Percentiles rank a stretch among this genome's conserved stretches.
Evolutionary conservation across 2,797 vertebrate genomes (phyloP).

Genomic region (Premnoplex brunnescens): DNA sequence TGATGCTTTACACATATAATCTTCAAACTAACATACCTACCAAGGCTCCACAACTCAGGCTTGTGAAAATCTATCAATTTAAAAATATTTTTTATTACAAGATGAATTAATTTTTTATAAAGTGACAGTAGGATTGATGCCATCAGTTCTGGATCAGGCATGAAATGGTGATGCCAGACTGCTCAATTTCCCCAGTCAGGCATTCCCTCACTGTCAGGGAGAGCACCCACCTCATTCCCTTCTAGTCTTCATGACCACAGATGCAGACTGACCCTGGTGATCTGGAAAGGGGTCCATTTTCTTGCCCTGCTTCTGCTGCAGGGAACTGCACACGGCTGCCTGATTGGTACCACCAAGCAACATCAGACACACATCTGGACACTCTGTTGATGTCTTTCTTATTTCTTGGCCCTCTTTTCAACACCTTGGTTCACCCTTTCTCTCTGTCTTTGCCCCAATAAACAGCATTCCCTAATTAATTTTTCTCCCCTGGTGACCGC

Average conservation of each 20-base stretch:
- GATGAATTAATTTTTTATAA: not conserved
- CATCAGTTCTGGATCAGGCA: not conserved
- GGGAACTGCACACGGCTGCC: not conserved
- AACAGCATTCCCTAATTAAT: not conserved
- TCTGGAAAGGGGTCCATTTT: not conserved
- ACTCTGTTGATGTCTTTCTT: not conserved
- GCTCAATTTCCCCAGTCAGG: not conserved
- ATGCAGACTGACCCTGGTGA: not conserved
- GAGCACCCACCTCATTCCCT: not conserved
- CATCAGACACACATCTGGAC: not conserved
- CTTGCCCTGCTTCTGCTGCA: not conserved
- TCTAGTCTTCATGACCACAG: not conserved
- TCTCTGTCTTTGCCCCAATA: not conserved
- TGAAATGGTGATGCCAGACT: not conserved
- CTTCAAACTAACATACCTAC: not conserved
- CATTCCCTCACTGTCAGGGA: fast-evolving
- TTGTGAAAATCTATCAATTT: not conserved
- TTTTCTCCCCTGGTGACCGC: not conserved
- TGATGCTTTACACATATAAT: not conserved
- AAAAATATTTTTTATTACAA: not conserved
- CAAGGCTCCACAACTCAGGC: not conserved
- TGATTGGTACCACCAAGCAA: not conserved
- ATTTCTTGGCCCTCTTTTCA: not conserved
- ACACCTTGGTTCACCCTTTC: not conserved
- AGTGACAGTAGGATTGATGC: not conserved